A percentile compares a stretch with the other conserved stretches of the same genome.
phyloP scores from a whole-genome alignment of 2,113 vertebrate genomes.

The Empidonax traillii region DNA sequence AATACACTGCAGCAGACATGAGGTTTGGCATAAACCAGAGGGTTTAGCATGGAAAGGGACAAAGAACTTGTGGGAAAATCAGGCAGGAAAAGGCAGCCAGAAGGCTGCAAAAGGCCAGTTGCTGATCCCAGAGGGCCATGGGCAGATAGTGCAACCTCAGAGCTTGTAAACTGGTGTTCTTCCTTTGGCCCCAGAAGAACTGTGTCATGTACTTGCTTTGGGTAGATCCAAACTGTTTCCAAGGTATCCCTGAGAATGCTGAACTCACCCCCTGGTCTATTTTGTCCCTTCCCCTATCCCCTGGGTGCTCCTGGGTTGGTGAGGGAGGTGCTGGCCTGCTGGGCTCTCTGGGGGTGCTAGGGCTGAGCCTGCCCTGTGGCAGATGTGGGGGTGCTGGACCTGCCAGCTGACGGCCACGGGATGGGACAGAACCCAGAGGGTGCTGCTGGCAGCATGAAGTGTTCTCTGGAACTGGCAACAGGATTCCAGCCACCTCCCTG shows the following conservation, averaged over 20 bases:
- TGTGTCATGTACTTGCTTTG: neutral
- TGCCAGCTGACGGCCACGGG: rapidly evolving
- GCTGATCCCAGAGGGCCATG: neutral
- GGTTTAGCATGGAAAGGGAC: neutral
- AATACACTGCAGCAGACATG: neutral
- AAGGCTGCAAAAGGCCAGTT: neutral
- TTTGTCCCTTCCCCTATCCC: neutral
- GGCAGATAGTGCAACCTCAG: neutral
- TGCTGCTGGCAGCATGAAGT: neutral
- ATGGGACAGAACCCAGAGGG: neutral
- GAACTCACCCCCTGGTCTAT: neutral
- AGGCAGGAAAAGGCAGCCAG: neutral
- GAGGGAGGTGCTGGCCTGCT: neutral
- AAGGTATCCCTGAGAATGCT: neutral
- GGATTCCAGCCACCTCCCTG: neutral
- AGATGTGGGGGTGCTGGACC: too few species aligned
- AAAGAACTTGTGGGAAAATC: neutral
- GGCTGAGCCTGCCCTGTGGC: neutral
- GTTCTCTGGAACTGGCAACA: neutral
- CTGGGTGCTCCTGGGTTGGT: neutral
- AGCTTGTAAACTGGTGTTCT: neutral
- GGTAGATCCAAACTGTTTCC: neutral
- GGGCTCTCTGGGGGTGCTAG: neutral
- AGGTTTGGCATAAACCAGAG: neutral
- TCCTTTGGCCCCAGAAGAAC: neutral